phyloP scores from a whole-genome alignment of 2,888 invertebrate species.

The Trichogramma dendrolimi region DNA sequence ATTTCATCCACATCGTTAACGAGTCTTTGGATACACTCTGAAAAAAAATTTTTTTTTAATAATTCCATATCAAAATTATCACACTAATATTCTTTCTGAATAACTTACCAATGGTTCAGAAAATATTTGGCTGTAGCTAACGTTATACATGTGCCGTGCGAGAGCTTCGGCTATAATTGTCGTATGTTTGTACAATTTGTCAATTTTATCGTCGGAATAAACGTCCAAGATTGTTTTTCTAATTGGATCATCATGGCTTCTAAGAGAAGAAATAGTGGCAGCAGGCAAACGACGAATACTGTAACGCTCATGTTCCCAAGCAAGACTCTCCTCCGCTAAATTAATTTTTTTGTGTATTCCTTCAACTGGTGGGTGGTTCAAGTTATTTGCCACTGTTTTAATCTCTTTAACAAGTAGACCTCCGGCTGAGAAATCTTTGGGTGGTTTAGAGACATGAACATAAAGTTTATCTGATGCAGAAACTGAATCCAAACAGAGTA shows the following conservation, averaged over 20 bases:
- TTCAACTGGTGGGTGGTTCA: conserved; percentile 57
- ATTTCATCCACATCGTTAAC: conserved; percentile 71
- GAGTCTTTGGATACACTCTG: conserved; percentile 73
- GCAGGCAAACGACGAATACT: conserved; percentile 88
- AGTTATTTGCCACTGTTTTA: conserved; percentile 54
- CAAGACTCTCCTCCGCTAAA: conserved; percentile 81
- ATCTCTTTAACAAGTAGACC: conserved; percentile 64
- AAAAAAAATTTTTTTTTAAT: conserved; percentile 32
- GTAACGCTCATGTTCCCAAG: conserved; percentile 97
- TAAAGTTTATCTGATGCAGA: conserved; percentile 64
- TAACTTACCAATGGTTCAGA: conserved; percentile 68
- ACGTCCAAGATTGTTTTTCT: conserved; percentile 65
- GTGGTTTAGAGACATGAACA: conserved; percentile 95
- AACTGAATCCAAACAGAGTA: conserved; percentile 83
- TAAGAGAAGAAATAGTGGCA: conserved; percentile 80
- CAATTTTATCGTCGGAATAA: conserved; percentile 57
- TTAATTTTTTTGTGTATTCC: conserved; percentile 94
- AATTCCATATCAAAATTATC: not conserved
- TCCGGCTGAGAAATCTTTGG: conserved; percentile 77
- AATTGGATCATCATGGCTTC: conserved; percentile 63
- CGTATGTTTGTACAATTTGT: conserved; percentile 65
- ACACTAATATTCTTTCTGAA: not conserved
- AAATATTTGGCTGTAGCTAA: conserved; percentile 63
- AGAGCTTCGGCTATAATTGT: conserved; percentile 77
- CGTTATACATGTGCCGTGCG: conserved; percentile 75